Base-by-base conservation (phyloP, 2,888 invertebrate species). In the Nemotelus nigrinus region DNA sequence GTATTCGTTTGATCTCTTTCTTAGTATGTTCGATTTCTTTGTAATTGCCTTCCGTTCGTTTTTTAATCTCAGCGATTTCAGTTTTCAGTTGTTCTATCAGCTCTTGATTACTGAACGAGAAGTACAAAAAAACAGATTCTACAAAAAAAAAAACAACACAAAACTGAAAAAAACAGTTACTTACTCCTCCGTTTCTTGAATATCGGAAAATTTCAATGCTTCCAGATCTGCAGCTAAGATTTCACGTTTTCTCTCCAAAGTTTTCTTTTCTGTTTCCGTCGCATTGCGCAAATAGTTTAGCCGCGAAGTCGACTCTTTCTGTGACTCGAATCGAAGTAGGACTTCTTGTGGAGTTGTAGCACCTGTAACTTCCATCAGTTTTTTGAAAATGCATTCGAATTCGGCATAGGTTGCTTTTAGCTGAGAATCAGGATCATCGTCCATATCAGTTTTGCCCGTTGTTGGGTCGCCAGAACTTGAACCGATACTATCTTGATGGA, bases 121-220 rank as follows among this genome's bases (percentile, higher is more conserved):
- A 25, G 25, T 4, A 3, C 3, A 3, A 39, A n/a, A 5, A 58
- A 68, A 39, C 39, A 48, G 2, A 43, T 45, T n/a, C 45, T 75
- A 47, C 5, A 1, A 58, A 43, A 76, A 44, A 25, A 64, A 48
- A 41, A 63, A 50, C n/a, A 25, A 25, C 25, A 0, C 25, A 45
- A 44, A 64, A 60, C 8, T 7, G 63, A 53, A 48, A 2, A 72
- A 47, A 43, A 44, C 39, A 41, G 47, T 10, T 57, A 87, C 90
- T 88, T 86, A 95, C 95, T 93, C 92, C 87, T 95, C 94, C 79
- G 92, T 92, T 82, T 94, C 94, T 85, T 93, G 93, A 8, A 92
- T 93, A 81, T 94, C 94, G 0, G 93, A 92, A 84, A 93, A 95
- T 85, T 94, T 94, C 79, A 92, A 92, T 2, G 91, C 90, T 82